These are phyloP conservation scores for Salarias fasciatus DNA, from an alignment of 2,797 vertebrate genomes.

Conservation along the genomic window DNA sequence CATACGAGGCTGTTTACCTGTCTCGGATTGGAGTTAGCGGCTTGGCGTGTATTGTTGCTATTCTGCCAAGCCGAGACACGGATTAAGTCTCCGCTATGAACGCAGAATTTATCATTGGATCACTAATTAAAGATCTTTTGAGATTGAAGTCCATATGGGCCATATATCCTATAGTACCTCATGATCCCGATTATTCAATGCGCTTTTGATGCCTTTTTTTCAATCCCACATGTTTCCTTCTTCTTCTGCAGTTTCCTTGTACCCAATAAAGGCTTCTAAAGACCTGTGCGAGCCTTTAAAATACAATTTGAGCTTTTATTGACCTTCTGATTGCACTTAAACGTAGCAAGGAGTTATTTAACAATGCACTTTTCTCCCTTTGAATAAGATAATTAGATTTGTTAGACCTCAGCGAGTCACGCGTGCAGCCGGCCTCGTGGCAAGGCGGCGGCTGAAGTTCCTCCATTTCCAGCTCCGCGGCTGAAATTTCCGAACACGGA, in stretches of 20 bases:
- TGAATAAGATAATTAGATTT: conserved; percentile 18
- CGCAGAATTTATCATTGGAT: conserved; percentile 54
- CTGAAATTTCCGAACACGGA: conserved; percentile 54
- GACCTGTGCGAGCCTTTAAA: background rate
- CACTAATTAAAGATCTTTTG: conserved; percentile 56
- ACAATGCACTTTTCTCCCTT: background rate
- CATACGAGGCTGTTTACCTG: conserved; percentile 65
- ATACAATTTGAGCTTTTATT: background rate
- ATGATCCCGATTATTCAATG: background rate
- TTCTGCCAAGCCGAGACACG: conserved; percentile 63
- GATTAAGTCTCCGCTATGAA: conserved; percentile 69
- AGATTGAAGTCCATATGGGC: conserved; percentile 63
- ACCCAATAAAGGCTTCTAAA: background rate
- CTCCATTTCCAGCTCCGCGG: conserved; percentile 34
- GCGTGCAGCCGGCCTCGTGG: conserved; percentile 19
- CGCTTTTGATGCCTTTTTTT: background rate
- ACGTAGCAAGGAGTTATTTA: background rate
- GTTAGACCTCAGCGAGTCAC: conserved; percentile 11
- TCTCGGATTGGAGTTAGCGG: conserved; percentile 70
- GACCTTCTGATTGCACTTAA: background rate
- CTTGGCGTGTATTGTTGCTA: conserved; percentile 63
- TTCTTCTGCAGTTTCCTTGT: background rate
- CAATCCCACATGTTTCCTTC: background rate
- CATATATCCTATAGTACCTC: conserved; percentile 13
- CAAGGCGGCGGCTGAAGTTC: conserved; percentile 53